Percentiles rank a stretch among this genome's conserved stretches.
Evolutionary conservation across 1,140 invertebrate genomes (phyloP).

Genomic region (Zaprionus lachaisei): DNA sequence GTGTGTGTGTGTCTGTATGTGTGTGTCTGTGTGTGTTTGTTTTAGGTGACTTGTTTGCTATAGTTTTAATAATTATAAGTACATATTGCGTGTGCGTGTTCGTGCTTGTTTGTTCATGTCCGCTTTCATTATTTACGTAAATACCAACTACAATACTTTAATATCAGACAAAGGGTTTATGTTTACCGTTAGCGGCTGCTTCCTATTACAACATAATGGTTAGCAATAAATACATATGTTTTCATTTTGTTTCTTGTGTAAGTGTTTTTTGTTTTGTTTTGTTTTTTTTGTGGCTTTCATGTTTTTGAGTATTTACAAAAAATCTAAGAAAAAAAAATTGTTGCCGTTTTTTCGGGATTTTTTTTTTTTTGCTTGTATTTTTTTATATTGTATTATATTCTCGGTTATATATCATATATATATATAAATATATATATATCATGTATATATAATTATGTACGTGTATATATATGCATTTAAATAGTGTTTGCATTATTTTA

Average conservation of each 20-base stretch:
- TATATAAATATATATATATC: slow-evolving; percentile 30
- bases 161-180: slow-evolving; percentile 71
- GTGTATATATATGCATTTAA: slow-evolving; percentile 49
- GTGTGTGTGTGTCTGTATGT: neutral
- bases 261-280: slow-evolving; percentile 40
- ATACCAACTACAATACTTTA: slow-evolving; percentile 81
- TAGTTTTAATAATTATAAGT: slow-evolving; percentile 57
- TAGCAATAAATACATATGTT: slow-evolving; percentile 58
- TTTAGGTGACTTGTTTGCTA: slow-evolving; percentile 48
- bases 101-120: slow-evolving; percentile 6
- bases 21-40: slow-evolving; percentile 30
- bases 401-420: slow-evolving; percentile 28
- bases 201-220: slow-evolving; percentile 59
- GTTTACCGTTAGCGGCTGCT: slow-evolving; percentile 19
- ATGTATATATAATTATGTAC: slow-evolving; percentile 25
- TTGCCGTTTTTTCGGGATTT: slow-evolving; percentile 35
- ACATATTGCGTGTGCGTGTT: slow-evolving; percentile 37
- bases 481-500: slow-evolving; percentile 39
- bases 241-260: slow-evolving; percentile 21
- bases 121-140: slow-evolving; percentile 36
- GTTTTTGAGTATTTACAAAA: slow-evolving; percentile 80
- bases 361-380: slow-evolving; percentile 45
- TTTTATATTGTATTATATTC: slow-evolving; percentile 23
- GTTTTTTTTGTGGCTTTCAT: slow-evolving; percentile 22
- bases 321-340: slow-evolving; percentile 74